Base-by-base conservation (phyloP, 2,888 invertebrate genomes). In the Conus canariensis region DNA sequence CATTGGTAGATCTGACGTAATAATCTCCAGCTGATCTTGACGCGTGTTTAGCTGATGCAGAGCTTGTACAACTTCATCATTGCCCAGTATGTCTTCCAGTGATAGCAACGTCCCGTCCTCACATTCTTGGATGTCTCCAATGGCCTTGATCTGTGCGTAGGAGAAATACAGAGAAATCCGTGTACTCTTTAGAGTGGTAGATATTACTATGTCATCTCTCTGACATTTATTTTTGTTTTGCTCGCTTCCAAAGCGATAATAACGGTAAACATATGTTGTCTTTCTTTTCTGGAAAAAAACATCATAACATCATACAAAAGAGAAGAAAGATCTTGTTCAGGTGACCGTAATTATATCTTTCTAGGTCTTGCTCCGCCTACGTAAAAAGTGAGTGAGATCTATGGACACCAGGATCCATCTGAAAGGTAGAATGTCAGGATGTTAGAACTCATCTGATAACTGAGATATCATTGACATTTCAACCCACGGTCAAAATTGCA, bases 61-160 rank as follows among this genome's bases (percentile, higher is more conserved):
- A 30, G 59, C 19, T 16, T 87, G 30, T 4, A 14, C 7, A 6
- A 87, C 12, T 67, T 87, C 70, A 1, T 87, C 70, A 45, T 45
- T 45, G 4, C n/a, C n/a, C 22, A 85, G 59, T 22, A 4, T n/a
- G 56, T 87, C 70, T 19, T 70, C 87, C 25, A 56, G 64, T 10
- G 87, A 67, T 19, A 45, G 8, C 45, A 45, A 45, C 45, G 45
- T 45, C 45, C 45, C 45, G 45, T 45, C 45, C 45, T 4, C 45
- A 45, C 45, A 45, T 4, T 14, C 12, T 45, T 67, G 30, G 10
- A 22, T n/a, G 87, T 87, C 87, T 4, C 87, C 87, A 30, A 70
- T 30, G 7, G 87, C 87, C 19, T 87, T 87, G 59, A 87, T 59
- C 85, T 85, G 85, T 9, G 56, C 45, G 45, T 45, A 45, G 45